Base-by-base conservation (phyloP, 2,888 invertebrate genomes). In the Ophioninae sp. region DNA sequence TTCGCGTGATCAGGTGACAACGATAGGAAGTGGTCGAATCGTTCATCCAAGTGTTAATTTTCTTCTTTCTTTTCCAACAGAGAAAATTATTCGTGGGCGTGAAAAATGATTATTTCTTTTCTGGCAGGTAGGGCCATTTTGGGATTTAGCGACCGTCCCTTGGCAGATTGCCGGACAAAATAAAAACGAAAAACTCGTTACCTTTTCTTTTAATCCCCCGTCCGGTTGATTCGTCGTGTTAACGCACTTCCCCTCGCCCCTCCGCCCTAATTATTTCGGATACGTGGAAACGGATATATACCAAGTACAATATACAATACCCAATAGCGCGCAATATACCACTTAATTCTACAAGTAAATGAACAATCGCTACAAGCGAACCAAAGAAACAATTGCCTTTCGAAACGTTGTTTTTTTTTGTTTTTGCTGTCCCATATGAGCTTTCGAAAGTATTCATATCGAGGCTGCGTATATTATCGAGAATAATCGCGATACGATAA, bases 351-450 rank as follows among this genome's bases (percentile, higher is more conserved):
- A 91, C 13, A 65, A 30, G 83, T 84, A 87, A 89, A 90, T 87
- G 87, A 91, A 89, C 90, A 89, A 87, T 89, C 88, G 81, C 88
- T 89, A 89, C 87, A 90, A 90, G 90, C 88, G 87, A 88, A 86
- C 68, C 30, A 85, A 67, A 82, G 68, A 80, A 75, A 68, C n/a
- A 72, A 67, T 73, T 78, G 73, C 64, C 20, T 82, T 71, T 56
- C 61, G 61, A 56, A 67, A 51, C 37, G 9, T 41, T 41, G 7
- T 41, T 17, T 51, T 17, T 17, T 13, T 51, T 17, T 51, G 30
- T 51, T 17, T 51, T 30, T 10, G 30, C 9, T 13, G 22, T 80
- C 30, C 17, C 23, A 44, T 63, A 79, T 72, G 30, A 30, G 71
- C 72, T 76, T 85, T 77, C 64, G 61, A 68, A 51, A 68, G 79